Percentiles rank a stretch among this genome's conserved stretches.
These are phyloP conservation scores for Coptotermes formosanus DNA, from an alignment of 1,140 invertebrate genomes.

Conservation along the genomic window DNA sequence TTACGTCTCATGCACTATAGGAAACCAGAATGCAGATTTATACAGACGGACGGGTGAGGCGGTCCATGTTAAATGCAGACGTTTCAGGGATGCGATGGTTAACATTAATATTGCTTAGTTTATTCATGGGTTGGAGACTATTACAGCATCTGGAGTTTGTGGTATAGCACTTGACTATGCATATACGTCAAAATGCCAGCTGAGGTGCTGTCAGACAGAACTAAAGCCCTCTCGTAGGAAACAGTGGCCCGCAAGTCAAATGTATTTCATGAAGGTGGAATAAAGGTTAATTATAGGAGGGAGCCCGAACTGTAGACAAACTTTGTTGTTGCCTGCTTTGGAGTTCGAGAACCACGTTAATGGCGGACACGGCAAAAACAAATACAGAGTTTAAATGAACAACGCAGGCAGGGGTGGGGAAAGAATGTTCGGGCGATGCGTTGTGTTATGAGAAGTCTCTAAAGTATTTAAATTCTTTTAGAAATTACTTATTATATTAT, in stretches of 20 bases:
- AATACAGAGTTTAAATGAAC: too few relatives aligned
- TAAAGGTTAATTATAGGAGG: not conserved
- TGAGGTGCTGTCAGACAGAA: not conserved
- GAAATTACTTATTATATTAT: too few relatives aligned
- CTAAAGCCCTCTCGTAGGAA: not conserved
- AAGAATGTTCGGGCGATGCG: too few relatives aligned
- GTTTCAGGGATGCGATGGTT: not conserved
- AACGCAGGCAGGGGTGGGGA: too few relatives aligned
- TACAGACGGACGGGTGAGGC: not conserved
- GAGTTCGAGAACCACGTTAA: not conserved
- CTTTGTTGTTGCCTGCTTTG: not conserved
- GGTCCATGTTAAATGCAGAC: slow-evolving; percentile 1
- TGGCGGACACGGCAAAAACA: too few relatives aligned
- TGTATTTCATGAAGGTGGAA: not conserved
- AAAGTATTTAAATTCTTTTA: too few relatives aligned
- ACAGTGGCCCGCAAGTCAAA: not conserved
- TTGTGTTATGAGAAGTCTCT: too few relatives aligned
- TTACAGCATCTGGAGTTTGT: not conserved
- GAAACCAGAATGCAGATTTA: not conserved
- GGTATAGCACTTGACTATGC: not conserved
- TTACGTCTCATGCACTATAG: not conserved
- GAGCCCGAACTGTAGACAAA: not conserved
- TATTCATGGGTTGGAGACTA: not conserved
- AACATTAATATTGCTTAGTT: slow-evolving; percentile 15
- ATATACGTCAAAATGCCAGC: not conserved